Evolutionary conservation across 2,888 invertebrate species (phyloP).

Genomic region (Dermolepida albohirtum): DNA sequence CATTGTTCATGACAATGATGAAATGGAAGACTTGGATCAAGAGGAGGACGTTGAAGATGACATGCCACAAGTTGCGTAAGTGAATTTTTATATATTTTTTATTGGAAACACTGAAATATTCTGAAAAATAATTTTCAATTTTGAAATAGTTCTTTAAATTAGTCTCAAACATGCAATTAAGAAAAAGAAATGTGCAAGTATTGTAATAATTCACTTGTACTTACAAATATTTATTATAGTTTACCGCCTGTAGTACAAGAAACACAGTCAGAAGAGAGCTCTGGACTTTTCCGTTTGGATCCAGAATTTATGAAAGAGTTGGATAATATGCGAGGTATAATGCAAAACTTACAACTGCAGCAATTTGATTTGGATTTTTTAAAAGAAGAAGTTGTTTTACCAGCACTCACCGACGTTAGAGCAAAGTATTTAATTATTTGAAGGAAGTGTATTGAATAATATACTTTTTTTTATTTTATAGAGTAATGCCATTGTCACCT

Average conservation of each 20-base stretch:
- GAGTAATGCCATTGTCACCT: slow-evolving; percentile 69
- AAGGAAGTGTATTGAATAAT: not conserved
- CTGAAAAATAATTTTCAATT: no score
- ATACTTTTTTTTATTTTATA: slow-evolving; percentile 52
- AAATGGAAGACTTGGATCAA: slow-evolving; percentile 48
- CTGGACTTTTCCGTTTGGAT: slow-evolving; percentile 85
- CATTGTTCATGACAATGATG: slow-evolving; percentile 44
- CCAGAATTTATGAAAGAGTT: slow-evolving; percentile 77
- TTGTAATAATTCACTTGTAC: no score
- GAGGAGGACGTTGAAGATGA: slow-evolving; percentile 55
- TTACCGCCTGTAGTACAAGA: slow-evolving; percentile 65
- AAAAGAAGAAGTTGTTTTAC: slow-evolving; percentile 60
- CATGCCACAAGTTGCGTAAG: slow-evolving; percentile 52
- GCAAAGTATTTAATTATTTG: slow-evolving; percentile 53
- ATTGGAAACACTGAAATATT: no score
- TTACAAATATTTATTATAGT: slow-evolving; percentile 44
- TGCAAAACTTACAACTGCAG: slow-evolving; percentile 56
- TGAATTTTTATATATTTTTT: not conserved
- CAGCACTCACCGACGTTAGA: slow-evolving; percentile 57
- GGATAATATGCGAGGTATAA: slow-evolving; percentile 65
- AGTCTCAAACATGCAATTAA: no score
- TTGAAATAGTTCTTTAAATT: no score
- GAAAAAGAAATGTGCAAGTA: no score
- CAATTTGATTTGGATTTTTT: slow-evolving; percentile 63
- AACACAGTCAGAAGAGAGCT: slow-evolving; percentile 63